These are phyloP conservation scores for Globodera ellingtonae DNA, from an alignment of 1,140 invertebrate species.

Conservation along the genomic window DNA sequence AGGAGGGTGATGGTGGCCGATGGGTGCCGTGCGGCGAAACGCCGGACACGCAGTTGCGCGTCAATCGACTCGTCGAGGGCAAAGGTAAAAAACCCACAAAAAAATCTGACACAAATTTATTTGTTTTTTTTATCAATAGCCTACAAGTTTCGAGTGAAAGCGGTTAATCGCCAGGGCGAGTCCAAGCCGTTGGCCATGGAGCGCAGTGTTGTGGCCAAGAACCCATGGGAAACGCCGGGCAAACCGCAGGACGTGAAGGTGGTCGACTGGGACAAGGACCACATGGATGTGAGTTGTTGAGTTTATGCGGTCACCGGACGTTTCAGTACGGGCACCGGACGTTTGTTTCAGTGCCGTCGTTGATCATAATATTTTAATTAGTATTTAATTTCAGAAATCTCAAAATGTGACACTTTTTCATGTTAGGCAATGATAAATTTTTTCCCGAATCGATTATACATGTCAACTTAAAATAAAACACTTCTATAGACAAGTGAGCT, in stretches of 20 bases:
- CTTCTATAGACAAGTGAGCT: too few relatives aligned
- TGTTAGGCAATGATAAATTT: too few relatives aligned
- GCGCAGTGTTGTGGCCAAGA: slow-evolving; percentile 85
- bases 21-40: slow-evolving; percentile 74
- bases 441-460: too few relatives aligned
- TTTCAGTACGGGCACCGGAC: too few relatives aligned
- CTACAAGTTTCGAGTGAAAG: slow-evolving; percentile 89
- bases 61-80: slow-evolving; percentile 78
- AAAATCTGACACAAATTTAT: too few relatives aligned
- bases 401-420: too few relatives aligned
- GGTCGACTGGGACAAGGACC: slow-evolving; percentile 92
- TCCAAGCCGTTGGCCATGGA: slow-evolving; percentile 87
- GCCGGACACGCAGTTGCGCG: slow-evolving; percentile 80
- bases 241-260: slow-evolving; percentile 86
- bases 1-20: slow-evolving; percentile 72
- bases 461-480: too few relatives aligned
- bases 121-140: too few relatives aligned
- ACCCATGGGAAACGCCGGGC: slow-evolving; percentile 91
- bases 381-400: too few relatives aligned
- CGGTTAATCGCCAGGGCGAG: slow-evolving; percentile 93
- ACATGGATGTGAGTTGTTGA: slow-evolving; percentile 73
- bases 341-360: too few relatives aligned
- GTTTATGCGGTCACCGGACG: too few relatives aligned
- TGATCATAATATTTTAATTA: too few relatives aligned
- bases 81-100: slow-evolving; percentile 72